Base-by-base conservation (phyloP, 2,113 vertebrate species). In the Vulpes vulpes region DNA sequence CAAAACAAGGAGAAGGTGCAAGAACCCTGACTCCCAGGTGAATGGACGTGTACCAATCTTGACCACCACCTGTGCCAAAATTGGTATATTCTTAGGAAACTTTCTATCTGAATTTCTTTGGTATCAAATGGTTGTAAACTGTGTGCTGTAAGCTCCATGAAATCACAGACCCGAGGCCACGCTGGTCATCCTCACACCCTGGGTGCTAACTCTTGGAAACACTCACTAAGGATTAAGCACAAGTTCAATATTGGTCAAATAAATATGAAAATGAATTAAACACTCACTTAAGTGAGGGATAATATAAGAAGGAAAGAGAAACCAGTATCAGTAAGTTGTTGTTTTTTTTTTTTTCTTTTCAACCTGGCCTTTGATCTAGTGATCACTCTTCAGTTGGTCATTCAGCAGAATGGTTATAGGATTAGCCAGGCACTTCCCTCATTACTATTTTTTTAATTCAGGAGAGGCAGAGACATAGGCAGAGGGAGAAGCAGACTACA, bases 1-100 rank as follows among this genome's bases (percentile, higher is more conserved):
- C 94, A 99, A 99, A 97, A 98, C 97, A 10, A 81, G 91, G 81
- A 98, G 98, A 69, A 99, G 98, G 94, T 89, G 22, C 82, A 94
- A 98, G 55, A 98, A 97, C 49, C 89, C 17, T 55, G 78, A 64
- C 22, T 95, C 53, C 3, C 88, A 83, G n/a, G 83, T 94, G 27
- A 96, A 96, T 84, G 7, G 4, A 38, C 93, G 3, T 60, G 8
- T 27, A 30, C 20, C 15, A 67, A 89, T 84, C 73, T 2, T 43
- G 11, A 69, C 30, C 1, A 25, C 8, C 53, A 51, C 82, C 62
- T 96, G 16, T 95, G 71, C 89, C 94, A 55, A 87, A 96, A 69
- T 6, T 23, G 23, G 59, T 38, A 43, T 67, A n/a, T 60, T 43
- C 65, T 79, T 65, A n/a, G 23, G 65, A 20, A 71, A 5, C 22